Base-by-base conservation (phyloP, 2,888 invertebrate species). In the Drosophila atripex region DNA sequence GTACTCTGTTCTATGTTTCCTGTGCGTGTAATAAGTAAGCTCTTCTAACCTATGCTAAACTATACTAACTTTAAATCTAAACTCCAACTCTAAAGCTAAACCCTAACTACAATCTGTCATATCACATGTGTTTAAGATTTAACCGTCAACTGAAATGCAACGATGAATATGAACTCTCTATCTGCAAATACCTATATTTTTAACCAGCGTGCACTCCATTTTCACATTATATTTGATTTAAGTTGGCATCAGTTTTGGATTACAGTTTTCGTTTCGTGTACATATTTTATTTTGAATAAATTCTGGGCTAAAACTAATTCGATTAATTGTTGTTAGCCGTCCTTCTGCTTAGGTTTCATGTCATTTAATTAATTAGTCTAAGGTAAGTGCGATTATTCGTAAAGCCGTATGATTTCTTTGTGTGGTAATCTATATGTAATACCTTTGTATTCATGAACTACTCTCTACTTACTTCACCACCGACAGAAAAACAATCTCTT, bases 191-290 rank as follows among this genome's bases (percentile, higher is more conserved):
- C 25, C 30, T 55, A 30, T 23, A 46, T 45, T 43, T 35, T 50
- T 39, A 53, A 53, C 70, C 25, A 70, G 69, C 75, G 75, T 86
- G 88, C 83, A 86, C 80, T 75, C 66, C 77, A 88, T 86, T 78
- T 61, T 72, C 73, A 73, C 53, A 77, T 64, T 71, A 57, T 41
- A 49, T 72, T 66, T 69, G 50, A 23, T 52, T 52, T 75, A 6
- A 58, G 69, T 66, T 32, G 58, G 47, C 21, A 49, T 63, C 21
- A 23, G 21, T 50, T 72, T 45, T 12, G 5, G 30, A 14, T 23
- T 43, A 18, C n/a, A 2, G 6, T 32, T 32, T 32, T 32, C 5
- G 32, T 32, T 35, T 18, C 18, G 18, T 35, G 35, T 35, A 41
- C 9, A 41, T 41, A 41, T 41, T 41, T 41, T 41, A 41, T 18